Percentiles rank a stretch among this genome's conserved stretches.
phyloP scores from a whole-genome alignment of 2,113 vertebrate species.

The Formicarius rufipectus region DNA sequence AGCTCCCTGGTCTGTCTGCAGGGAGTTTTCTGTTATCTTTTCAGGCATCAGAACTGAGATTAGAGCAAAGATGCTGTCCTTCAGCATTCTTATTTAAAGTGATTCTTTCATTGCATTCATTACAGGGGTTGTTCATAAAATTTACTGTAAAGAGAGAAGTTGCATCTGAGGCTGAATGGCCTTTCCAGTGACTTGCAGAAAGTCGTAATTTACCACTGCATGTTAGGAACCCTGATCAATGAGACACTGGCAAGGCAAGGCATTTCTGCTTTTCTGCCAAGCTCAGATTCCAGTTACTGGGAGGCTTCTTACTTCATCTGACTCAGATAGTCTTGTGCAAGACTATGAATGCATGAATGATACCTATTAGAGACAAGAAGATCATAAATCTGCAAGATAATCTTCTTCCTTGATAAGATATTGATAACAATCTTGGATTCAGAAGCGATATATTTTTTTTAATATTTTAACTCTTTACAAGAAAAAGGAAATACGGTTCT shows the following conservation, averaged over 20 bases:
- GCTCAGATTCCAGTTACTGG: background rate
- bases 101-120: background rate
- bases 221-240: background rate
- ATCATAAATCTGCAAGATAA: background rate
- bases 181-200: background rate
- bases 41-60: background rate
- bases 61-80: background rate
- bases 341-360: background rate
- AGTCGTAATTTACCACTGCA: background rate
- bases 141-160: background rate
- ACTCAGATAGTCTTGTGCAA: background rate
- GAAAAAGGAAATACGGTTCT: background rate
- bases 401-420: background rate
- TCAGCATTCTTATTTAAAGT: background rate
- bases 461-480: background rate
- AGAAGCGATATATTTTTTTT: background rate
- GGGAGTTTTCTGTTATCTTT: background rate
- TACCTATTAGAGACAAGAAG: background rate
- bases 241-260: background rate
- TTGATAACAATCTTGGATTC: background rate
- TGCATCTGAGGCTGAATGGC: background rate
- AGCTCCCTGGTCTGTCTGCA: background rate
- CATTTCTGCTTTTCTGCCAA: constrained; percentile 13
- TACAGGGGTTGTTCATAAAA: background rate
- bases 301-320: background rate